Evolutionary conservation across 2,888 invertebrate species (phyloP).

Genomic region (Meganola albula): DNA sequence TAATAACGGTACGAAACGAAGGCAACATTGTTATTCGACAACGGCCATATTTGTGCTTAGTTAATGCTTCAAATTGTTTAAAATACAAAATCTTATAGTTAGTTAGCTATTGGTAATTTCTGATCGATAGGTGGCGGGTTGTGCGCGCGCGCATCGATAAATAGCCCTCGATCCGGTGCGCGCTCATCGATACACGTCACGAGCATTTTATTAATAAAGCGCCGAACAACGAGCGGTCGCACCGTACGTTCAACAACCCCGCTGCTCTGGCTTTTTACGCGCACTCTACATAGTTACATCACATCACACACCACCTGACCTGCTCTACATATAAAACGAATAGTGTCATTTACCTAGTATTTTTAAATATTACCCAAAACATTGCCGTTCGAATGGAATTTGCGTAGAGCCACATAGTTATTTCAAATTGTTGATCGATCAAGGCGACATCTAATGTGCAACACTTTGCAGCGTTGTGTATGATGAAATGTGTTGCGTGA

Average conservation of each 20-base stretch:
- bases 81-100: too few species aligned
- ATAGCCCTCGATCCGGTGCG: constrained; percentile 61
- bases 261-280: constrained; percentile 45
- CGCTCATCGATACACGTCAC: constrained; percentile 69
- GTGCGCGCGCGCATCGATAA: constrained; percentile 64
- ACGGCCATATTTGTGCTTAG: constrained; percentile 22
- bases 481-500: constrained; percentile 38
- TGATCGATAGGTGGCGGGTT: constrained; percentile 44
- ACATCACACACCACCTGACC: constrained; percentile 33
- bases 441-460: too few species aligned
- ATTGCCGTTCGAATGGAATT: too few species aligned
- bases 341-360: too few species aligned
- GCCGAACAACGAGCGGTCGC: constrained; percentile 53
- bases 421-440: too few species aligned
- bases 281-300: constrained; percentile 49
- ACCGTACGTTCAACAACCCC: constrained; percentile 68
- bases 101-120: too few species aligned
- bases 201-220: constrained; percentile 73
- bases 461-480: constrained; percentile 49
- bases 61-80: too few species aligned
- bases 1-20: constrained; percentile 27
- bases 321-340: constrained; percentile 38
- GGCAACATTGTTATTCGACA: constrained; percentile 25
- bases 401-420: too few species aligned
- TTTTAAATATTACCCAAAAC: too few species aligned